Percentiles rank a stretch among this genome's conserved stretches.
Evolutionary conservation across 2,888 invertebrate genomes (phyloP).

Genomic region (Caenorhabditis drosophilae): DNA sequence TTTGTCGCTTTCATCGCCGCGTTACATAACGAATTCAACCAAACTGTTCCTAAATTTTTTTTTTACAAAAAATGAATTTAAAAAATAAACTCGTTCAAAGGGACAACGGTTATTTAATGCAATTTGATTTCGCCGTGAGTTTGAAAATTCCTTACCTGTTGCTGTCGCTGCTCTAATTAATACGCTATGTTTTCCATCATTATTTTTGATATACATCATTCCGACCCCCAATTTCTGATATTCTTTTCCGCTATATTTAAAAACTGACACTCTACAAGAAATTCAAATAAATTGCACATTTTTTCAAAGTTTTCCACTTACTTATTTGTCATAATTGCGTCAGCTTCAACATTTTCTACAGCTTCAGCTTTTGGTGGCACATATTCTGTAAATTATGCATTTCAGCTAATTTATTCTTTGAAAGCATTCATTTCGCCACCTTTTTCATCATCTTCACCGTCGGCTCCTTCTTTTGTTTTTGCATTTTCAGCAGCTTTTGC

Average conservation of each 20-base stretch:
- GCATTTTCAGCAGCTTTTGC: slow-evolving; percentile 18
- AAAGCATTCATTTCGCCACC: neutral
- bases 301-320: slow-evolving; percentile 9
- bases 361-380: slow-evolving; percentile 56
- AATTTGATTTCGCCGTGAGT: no score
- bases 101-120: no score
- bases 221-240: slow-evolving; percentile 53
- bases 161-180: slow-evolving; percentile 55
- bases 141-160: no score
- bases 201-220: slow-evolving; percentile 50
- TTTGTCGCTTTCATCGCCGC: slow-evolving; percentile 46
- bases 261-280: slow-evolving; percentile 50
- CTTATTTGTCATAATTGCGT: slow-evolving; percentile 45
- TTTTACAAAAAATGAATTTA: no score
- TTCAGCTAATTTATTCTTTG: neutral
- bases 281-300: slow-evolving; percentile 9
- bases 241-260: slow-evolving; percentile 46
- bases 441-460: slow-evolving; percentile 23
- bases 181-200: slow-evolving; percentile 41
- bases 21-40: slow-evolving; percentile 50
- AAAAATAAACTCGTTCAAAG: no score
- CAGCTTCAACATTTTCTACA: slow-evolving; percentile 48
- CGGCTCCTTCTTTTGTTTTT: slow-evolving; percentile 1
- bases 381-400: slow-evolving; percentile 49
- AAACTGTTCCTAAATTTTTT: slow-evolving; percentile 51